Evolutionary conservation across 1,140 invertebrate genomes (phyloP), one percentile per base, ranked within the genome.

Genomic region (Eriocheir sinensis): DNA sequence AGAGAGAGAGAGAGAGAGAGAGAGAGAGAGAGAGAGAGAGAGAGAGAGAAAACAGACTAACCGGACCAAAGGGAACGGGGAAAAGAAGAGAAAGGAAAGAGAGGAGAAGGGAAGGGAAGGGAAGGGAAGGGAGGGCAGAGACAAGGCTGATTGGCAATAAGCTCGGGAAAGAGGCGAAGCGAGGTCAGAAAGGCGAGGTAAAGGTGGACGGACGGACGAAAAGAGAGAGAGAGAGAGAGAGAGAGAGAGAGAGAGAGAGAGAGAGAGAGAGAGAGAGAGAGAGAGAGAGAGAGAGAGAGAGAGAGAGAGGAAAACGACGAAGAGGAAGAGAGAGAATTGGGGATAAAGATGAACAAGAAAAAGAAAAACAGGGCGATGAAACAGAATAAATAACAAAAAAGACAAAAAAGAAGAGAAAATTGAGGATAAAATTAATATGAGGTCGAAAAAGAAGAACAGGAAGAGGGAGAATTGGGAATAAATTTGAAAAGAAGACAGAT

Each of bases 191-290:
- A 72, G 21, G 4, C 27, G 6, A n/a, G 60, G n/a, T 21, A 72
- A n/a, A 72, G 60, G n/a, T 21, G n/a, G 48, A 53, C 12, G 21
- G 48, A 53, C 12, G 21, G 48, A 53, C 12, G 21, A 21, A 53
- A 21, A 53, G 48, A 53, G 48, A 53, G 48, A 53, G 48, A 53
- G 48, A 53, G 48, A 53, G 48, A 53, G 48, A 53, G 48, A 53
- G 48, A 53, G 48, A 53, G 48, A 72, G 60, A 72, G 60, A 72
- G 60, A 72, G 60, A 72, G 60, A 72, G 60, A 72, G 60, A 72
- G 60, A 72, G 60, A 72, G 60, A 72, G 60, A 72, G 60, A 72
- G 60, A 72, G 60, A 72, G 60, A 72, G 60, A 72, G 60, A 72
- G 60, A 72, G 60, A 72, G 60, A 72, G 60, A 72, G 60, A 72